phyloP scores from a whole-genome alignment of 1,140 invertebrate species.

The Gonatopus flavifemur region DNA sequence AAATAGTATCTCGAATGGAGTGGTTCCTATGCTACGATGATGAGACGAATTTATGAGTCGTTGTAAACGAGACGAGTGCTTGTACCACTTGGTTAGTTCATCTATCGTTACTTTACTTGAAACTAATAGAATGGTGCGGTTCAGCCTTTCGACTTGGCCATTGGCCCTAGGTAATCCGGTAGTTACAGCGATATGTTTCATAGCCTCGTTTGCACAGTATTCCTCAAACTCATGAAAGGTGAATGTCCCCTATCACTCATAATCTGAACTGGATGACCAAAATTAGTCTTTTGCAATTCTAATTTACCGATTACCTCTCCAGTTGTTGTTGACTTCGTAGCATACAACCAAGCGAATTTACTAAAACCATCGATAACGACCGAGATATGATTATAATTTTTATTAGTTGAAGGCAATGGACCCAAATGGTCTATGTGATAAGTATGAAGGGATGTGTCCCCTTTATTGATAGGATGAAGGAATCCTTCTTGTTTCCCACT shows the following conservation, averaged over 20 bases:
- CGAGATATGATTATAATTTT: neutral
- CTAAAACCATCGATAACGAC: neutral
- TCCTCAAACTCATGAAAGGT: conserved; percentile 19
- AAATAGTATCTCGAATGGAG: conserved; percentile 39
- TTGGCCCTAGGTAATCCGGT: conserved; percentile 34
- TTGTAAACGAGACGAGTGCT: conserved; percentile 31
- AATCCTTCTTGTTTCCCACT: neutral
- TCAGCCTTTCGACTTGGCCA: conserved; percentile 37
- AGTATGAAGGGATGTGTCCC: neutral
- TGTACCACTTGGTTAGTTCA: conserved; percentile 35
- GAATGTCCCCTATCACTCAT: conserved; percentile 40
- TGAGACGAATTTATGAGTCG: conserved; percentile 35
- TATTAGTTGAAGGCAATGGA: neutral
- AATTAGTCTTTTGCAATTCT: conserved; percentile 19
- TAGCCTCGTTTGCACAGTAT: conserved; percentile 24
- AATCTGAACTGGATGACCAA: conserved; percentile 25
- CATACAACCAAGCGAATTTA: conserved; percentile 43
- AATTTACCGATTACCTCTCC: conserved; percentile 35
- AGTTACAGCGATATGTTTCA: conserved; percentile 30
- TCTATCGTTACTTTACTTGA: conserved; percentile 34
- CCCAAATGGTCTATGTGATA: neutral
- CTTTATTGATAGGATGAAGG: neutral
- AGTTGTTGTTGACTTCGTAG: conserved; percentile 34
- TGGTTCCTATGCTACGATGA: conserved; percentile 31
- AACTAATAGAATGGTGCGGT: conserved; percentile 29